Evolutionary conservation across 1,140 invertebrate species (phyloP), one percentile per base, ranked within the genome.

Genomic region (Carposina sasakii): DNA sequence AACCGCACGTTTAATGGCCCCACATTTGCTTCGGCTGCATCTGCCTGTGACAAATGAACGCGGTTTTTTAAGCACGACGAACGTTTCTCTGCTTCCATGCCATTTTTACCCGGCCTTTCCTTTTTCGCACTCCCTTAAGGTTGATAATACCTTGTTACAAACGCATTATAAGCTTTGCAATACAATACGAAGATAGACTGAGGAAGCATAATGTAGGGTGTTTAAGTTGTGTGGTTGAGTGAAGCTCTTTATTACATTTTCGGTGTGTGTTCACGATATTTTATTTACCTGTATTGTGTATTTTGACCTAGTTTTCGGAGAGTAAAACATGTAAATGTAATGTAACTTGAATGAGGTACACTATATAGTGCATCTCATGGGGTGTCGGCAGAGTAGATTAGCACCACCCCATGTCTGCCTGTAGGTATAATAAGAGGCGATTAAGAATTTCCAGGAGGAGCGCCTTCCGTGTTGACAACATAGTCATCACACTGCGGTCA

Each of bases 21-120:
- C 28, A 63, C 51, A 42, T 23, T 39, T 63, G 67, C 73, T 69
- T 67, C 70, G 60, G 66, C 75, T 78, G 75, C 75, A 74, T 76
- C 71, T 78, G 75, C 71, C 60, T 53, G 63, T 72, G 75, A 78
- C 72, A 78, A 78, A 78, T 72, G 67, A 66, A 72, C 63, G 75
- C 61, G 75, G 75, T 78, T 78, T 75, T 77, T 77, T 78, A 74
- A 76, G 60, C 66, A 68, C 64, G 63, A 53, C 60, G 52, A 67
- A 59, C 60, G 62, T 62, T 59, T 60, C 55, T 13, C 9, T 15
- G 12, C 24, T 12, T 47, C 47, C 41, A 52, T 53, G 28, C 17
- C 24, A 21, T n/a, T 34, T 36, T 36, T 15, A 16, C 33, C 3
- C 2, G n/a, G n/a, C 9, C 33, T 16, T 9, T 36, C 16, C 33